A percentile compares a stretch with the other conserved stretches of the same genome.
These are phyloP conservation scores for Anthopleura sola DNA, from an alignment of 64 coral and sea anemone genomes.

Conservation along the genomic window DNA sequence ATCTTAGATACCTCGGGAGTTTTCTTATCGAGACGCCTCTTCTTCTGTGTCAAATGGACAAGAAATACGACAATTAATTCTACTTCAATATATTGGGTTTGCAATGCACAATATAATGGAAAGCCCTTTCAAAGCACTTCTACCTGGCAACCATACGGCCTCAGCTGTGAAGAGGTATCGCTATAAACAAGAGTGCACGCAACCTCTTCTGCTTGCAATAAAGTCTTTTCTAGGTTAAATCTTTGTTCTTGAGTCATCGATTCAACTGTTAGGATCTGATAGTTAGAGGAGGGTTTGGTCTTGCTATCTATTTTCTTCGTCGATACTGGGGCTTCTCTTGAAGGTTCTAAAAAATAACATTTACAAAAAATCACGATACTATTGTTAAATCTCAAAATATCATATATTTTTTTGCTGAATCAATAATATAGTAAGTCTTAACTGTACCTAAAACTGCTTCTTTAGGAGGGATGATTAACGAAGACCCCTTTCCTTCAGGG, in stretches of 20 bases:
- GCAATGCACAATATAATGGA: not conserved
- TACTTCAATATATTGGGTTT: not conserved
- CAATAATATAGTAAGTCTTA: too few relatives aligned
- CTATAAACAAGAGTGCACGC: conserved; percentile 62
- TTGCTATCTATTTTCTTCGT: not conserved
- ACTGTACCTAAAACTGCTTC: too few relatives aligned
- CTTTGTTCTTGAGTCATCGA: conserved; percentile 42
- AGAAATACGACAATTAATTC: not conserved
- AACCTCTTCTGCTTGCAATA: conserved; percentile 60
- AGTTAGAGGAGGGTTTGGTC: not conserved
- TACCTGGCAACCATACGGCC: conserved; percentile 31
- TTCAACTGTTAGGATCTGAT: conserved; percentile 3
- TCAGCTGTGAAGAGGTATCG: conserved; percentile 50
- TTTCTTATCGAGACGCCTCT: not conserved
- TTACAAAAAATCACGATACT: not conserved
- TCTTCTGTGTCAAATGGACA: not conserved
- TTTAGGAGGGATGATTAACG: too few relatives aligned
- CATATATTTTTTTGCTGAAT: too few relatives aligned
- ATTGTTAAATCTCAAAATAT: too few relatives aligned
- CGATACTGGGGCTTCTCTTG: not conserved
- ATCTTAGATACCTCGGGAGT: not conserved
- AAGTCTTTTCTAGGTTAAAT: conserved; percentile 33
- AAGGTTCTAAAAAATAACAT: not conserved
- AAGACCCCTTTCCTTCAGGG: too few relatives aligned
- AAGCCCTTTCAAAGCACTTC: not conserved